A percentile compares a stretch with the other conserved stretches of the same genome.
phyloP scores from a whole-genome alignment of 1,140 invertebrate species.

The Micrasema longulum region DNA sequence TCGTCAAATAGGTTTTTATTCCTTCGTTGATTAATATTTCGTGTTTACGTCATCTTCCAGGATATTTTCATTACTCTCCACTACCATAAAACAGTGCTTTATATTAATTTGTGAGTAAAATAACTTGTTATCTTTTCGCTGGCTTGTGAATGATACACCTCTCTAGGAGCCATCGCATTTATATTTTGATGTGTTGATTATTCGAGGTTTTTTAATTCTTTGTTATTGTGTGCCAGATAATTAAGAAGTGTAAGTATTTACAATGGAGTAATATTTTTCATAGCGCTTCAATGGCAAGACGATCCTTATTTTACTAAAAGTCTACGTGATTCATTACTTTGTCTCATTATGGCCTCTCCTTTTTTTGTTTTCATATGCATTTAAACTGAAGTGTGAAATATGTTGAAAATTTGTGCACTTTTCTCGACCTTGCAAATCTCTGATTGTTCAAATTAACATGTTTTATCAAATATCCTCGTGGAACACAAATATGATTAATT shows the following conservation, averaged over 20 bases:
- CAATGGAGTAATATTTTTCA: too few species aligned
- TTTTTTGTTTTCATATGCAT: conserved; percentile 25
- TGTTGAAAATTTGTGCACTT: too few species aligned
- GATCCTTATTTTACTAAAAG: too few species aligned
- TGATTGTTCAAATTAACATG: too few species aligned
- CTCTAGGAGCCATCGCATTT: conserved; percentile 10
- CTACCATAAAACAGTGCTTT: background rate
- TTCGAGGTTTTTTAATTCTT: background rate
- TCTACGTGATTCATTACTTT: background rate
- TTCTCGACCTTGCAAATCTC: too few species aligned
- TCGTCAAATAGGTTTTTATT: conserved; percentile 10
- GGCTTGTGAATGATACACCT: conserved; percentile 24
- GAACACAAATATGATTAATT: too few species aligned
- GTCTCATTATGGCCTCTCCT: conserved; percentile 24
- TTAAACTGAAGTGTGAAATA: background rate
- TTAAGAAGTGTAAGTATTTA: conserved; percentile 20
- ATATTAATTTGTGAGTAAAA: conserved; percentile 2
- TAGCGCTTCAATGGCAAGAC: too few species aligned
- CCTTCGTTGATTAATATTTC: conserved; percentile 23
- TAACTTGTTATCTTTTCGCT: conserved; percentile 1
- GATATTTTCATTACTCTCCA: conserved; percentile 2
- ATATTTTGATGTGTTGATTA: conserved; percentile 13
- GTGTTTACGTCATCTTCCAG: conserved; percentile 25
- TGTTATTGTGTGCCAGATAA: conserved; percentile 18
- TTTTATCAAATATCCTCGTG: too few species aligned